Evolutionary conservation across 2,113 vertebrate genomes (phyloP).

Genomic region (Epinephelus fuscoguttatus): DNA sequence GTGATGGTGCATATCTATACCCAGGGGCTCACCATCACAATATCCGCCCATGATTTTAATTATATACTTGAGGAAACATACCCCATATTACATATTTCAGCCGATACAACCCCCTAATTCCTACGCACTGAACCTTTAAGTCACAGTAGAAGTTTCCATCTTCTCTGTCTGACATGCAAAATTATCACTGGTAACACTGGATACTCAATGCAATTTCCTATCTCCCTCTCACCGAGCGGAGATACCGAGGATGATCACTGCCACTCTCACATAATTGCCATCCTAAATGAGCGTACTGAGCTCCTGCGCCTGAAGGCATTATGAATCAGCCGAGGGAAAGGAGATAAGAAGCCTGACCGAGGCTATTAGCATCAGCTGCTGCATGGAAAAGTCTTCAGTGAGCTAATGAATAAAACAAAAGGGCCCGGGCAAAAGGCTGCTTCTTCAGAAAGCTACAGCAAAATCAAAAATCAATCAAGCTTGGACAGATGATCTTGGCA

Average conservation of each 20-base stretch:
- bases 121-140: neutral
- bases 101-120: no score
- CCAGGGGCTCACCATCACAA: no score
- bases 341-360: conserved; percentile 67
- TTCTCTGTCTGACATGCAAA: conserved; percentile 47
- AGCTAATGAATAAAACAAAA: conserved; percentile 75
- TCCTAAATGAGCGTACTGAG: conserved; percentile 53
- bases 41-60: no score
- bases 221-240: conserved; percentile 34
- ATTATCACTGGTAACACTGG: conserved; percentile 42
- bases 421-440: neutral
- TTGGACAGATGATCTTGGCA: conserved; percentile 39
- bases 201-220: conserved; percentile 40
- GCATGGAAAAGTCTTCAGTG: conserved; percentile 54
- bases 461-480: conserved; percentile 68
- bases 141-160: conserved; percentile 35
- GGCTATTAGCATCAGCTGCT: conserved; percentile 68
- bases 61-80: no score
- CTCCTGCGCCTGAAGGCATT: conserved; percentile 56
- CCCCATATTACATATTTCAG: no score
- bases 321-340: conserved; percentile 53
- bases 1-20: no score
- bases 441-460: conserved; percentile 50
- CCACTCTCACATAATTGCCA: conserved; percentile 63
- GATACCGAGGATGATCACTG: conserved; percentile 42